Conservation (phyloP, 2,888 invertebrate genomes). For the Dendrolimus pini region DNA sequence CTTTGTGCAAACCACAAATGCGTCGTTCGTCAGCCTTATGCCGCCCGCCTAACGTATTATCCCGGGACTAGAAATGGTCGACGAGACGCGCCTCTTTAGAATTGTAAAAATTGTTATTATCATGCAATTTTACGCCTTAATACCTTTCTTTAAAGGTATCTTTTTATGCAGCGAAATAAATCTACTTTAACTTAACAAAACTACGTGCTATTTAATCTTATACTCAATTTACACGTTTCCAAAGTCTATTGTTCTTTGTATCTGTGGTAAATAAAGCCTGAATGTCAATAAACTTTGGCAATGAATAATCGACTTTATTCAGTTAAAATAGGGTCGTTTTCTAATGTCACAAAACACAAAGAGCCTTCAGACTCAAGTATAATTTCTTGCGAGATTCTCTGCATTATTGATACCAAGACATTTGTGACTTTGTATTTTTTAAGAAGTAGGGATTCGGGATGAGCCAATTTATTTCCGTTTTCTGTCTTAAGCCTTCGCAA, state of each 20-base stretch:
- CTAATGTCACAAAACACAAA: slow-evolving; percentile 3
- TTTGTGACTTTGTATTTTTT: slow-evolving; percentile 26
- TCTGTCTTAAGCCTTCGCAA: background rate
- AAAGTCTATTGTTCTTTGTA: background rate
- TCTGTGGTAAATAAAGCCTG: background rate
- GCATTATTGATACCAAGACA: slow-evolving; percentile 34
- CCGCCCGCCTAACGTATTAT: slow-evolving; percentile 15
- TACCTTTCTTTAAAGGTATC: background rate
- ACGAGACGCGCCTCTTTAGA: slow-evolving; percentile 24
- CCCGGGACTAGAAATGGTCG: slow-evolving; percentile 22
- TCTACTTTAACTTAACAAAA: no score
- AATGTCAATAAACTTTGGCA: background rate
- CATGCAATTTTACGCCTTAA: slow-evolving; percentile 6
- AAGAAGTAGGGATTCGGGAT: slow-evolving; percentile 9
- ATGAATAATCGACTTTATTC: background rate
- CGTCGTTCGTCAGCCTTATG: slow-evolving; percentile 9
- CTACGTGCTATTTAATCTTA: no score
- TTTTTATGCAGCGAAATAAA: background rate
- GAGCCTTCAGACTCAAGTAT: slow-evolving; percentile 19
- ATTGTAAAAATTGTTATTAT: slow-evolving; percentile 17
- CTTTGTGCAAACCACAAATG: background rate
- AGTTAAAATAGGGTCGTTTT: slow-evolving; percentile 10
- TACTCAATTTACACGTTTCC: no score
- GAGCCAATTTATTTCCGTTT: slow-evolving; percentile 4
- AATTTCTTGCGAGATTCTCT: slow-evolving; percentile 26